phyloP scores from a whole-genome alignment of 2,113 vertebrate species.

The Thymallus thymallus region DNA sequence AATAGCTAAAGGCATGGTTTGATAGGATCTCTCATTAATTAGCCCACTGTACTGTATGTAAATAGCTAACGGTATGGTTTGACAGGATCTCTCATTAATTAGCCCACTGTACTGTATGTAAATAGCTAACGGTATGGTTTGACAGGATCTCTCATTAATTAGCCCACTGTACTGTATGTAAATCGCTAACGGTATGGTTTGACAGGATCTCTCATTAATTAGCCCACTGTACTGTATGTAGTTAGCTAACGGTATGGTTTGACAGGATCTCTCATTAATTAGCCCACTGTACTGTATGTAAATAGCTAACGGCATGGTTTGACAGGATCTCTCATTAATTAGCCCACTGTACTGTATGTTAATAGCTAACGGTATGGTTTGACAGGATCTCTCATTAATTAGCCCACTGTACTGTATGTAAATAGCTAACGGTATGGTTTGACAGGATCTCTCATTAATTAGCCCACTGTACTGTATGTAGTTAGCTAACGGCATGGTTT shows the following conservation, averaged over 20 bases:
- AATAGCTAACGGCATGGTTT: constrained; percentile 14
- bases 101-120: background rate
- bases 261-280: constrained; percentile 11
- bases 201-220: constrained; percentile 11
- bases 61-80: constrained; percentile 13
- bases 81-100: constrained; percentile 11
- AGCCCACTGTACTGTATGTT: background rate
- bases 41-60: background rate
- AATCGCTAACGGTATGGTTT: constrained; percentile 15
- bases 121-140: constrained; percentile 13
- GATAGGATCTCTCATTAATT: constrained; percentile 11
- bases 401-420: background rate
- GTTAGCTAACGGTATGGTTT: constrained; percentile 12
- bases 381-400: constrained; percentile 11
- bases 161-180: background rate
- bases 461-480: background rate
- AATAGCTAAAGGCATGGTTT: constrained; percentile 14
- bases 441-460: constrained; percentile 11
- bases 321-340: constrained; percentile 11
- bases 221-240: background rate
- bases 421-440: constrained; percentile 13
- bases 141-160: constrained; percentile 11
- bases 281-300: background rate
- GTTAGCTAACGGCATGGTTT: constrained; percentile 13
- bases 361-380: constrained; percentile 13